Evolutionary conservation across 1,140 invertebrate species (phyloP).

Genomic region (Penaeus vannamei): DNA sequence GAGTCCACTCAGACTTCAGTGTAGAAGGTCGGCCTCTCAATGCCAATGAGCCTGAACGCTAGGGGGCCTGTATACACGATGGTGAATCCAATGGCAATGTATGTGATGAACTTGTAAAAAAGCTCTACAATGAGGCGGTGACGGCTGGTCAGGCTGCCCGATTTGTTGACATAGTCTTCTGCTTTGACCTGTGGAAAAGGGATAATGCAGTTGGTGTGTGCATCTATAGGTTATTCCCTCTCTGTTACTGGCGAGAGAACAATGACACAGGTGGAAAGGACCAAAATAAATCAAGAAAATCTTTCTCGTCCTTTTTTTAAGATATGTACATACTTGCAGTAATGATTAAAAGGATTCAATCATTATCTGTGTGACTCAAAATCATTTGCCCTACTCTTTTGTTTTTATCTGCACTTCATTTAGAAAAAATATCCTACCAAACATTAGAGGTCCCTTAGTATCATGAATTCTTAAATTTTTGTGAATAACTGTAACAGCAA

Average conservation of each 20-base stretch:
- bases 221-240: too few species aligned
- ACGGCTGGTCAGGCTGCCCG: slow-evolving; percentile 24
- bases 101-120: slow-evolving; percentile 85
- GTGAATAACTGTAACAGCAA: too few species aligned
- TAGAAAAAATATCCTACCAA: too few species aligned
- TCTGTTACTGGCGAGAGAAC: background rate
- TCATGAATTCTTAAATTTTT: too few species aligned
- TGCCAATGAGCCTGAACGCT: slow-evolving; percentile 82
- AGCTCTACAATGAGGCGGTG: slow-evolving; percentile 78
- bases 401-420: too few species aligned
- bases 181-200: slow-evolving; percentile 16
- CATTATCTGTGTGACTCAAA: too few species aligned
- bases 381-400: too few species aligned
- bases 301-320: background rate
- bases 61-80: slow-evolving; percentile 84
- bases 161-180: slow-evolving; percentile 54
- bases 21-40: slow-evolving; percentile 86
- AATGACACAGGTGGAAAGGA: background rate
- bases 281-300: background rate
- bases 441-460: too few species aligned
- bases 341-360: too few species aligned
- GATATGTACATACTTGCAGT: background rate
- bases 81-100: slow-evolving; percentile 82
- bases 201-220: too few species aligned
- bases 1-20: slow-evolving; percentile 80